phyloP scores from a whole-genome alignment of 2,888 invertebrate genomes.

The Drosophila pegasa region DNA sequence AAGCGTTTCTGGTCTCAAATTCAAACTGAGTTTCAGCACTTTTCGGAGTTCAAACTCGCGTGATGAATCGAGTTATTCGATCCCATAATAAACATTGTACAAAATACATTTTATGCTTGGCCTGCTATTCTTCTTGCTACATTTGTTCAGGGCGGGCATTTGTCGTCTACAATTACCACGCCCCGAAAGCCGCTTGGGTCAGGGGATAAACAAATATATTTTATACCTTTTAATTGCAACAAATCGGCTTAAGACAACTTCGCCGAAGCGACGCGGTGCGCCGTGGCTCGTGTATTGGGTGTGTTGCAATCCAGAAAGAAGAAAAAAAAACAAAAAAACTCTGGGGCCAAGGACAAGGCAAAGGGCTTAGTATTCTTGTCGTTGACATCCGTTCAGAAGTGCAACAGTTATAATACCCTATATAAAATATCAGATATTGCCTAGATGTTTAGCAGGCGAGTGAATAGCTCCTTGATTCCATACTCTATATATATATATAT shows the following conservation, averaged over 20 bases:
- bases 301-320: conserved; percentile 18
- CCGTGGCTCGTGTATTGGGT: conserved; percentile 6
- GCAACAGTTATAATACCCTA: conserved; percentile 24
- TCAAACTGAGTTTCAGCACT: conserved; percentile 1
- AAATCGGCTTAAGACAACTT: conserved; percentile 55
- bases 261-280: neutral
- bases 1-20: neutral
- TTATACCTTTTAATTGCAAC: conserved; percentile 58
- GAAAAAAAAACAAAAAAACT: neutral
- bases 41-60: no score
- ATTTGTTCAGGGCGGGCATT: neutral
- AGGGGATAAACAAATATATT: conserved; percentile 59
- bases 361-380: conserved; percentile 31
- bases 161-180: conserved; percentile 31
- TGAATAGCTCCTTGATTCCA: neutral
- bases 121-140: neutral
- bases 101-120: neutral
- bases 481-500: no score
- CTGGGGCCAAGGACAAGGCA: conserved; percentile 32
- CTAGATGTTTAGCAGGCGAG: no score
- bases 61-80: conserved; percentile 2
- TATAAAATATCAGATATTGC: neutral
- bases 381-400: conserved; percentile 34
- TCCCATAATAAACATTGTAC: conserved; percentile 7
- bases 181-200: conserved; percentile 39